Base-by-base conservation (phyloP, 2,888 invertebrate species). In the Andrena dorsata region DNA sequence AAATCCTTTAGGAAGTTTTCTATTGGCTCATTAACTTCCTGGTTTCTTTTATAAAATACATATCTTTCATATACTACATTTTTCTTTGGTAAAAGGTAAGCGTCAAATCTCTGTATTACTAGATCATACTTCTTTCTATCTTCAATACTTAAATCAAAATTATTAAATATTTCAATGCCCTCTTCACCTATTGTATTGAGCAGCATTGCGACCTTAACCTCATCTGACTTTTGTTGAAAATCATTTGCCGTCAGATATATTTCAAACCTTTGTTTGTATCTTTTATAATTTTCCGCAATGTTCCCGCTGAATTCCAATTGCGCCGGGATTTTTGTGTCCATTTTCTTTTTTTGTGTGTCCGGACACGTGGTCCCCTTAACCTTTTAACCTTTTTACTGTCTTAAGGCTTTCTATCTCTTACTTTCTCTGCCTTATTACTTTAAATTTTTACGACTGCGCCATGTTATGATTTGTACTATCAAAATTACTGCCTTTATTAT, bases 191-290 rank as follows among this genome's bases (percentile, higher is more conserved):
- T 10, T 56, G 26, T 69, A 32, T 69, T 69, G 32, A 69, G 41
- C 2, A 69, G n/a, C 41, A 56, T 58, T 1, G 35, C 35, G 0
- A 69, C 2, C 26, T 69, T 69, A 3, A 69, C 28, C n/a, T 69
- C 69, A 13, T 56, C 35, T 1, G 69, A 5, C 3, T 69, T 58
- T 2, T n/a, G 3, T 2, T 26, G 32, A 16, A 8, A 56, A 0
- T 47, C 69, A 7, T 32, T 35, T 4, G 56, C 69, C 8, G 23
- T 69, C 8, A 68, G 13, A 7, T 56, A 69, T 35, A 69, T 56
- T 16, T 69, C 69, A 41, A 69, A 69, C 53, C 56, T 53, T 68
- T 58, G 69, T 30, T 69, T 69, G 28, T 35, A 65, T 26, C n/a
- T 65, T 65, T 23, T 53, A 53, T 53, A 53, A 20, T 53, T 53